A percentile compares a stretch with the other conserved stretches of the same genome.
Conservation (phyloP, 2,113 vertebrate genomes). For the Smithornis capensis region DNA sequence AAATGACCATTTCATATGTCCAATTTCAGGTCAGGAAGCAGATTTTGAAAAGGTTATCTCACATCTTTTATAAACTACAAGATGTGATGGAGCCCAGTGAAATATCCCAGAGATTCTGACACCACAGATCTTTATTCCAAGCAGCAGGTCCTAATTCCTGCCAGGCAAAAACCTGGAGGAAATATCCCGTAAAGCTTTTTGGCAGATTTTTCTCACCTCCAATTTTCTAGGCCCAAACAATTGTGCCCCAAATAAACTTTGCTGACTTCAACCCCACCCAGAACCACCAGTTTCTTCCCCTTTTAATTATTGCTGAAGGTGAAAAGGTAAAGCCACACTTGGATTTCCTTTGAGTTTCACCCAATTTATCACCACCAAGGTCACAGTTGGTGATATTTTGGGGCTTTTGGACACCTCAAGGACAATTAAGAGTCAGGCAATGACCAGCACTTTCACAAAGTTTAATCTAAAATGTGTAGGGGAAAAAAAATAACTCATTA, state of each 20-base stretch:
- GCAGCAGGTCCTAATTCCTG: background rate
- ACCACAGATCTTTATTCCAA: too few species aligned
- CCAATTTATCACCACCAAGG: background rate
- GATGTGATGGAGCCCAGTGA: background rate
- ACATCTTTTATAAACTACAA: background rate
- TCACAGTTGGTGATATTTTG: background rate
- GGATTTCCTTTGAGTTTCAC: background rate
- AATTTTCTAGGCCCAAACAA: background rate
- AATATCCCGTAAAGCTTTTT: background rate
- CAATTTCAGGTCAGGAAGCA: background rate
- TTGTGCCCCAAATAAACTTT: background rate
- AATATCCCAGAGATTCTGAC: background rate
- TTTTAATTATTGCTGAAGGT: background rate
- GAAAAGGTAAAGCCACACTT: background rate
- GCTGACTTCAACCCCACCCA: background rate
- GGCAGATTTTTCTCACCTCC: background rate
- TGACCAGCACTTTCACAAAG: background rate
- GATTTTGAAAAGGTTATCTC: background rate
- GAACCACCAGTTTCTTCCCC: background rate
- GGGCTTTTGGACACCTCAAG: background rate
- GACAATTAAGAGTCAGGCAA: background rate
- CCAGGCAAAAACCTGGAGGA: background rate
- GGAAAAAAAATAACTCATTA: background rate
- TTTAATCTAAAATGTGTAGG: background rate
- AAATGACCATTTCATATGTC: background rate